These are phyloP conservation scores for Melanchra persicariae DNA, from an alignment of 2,888 invertebrate species.

Conservation along the genomic window DNA sequence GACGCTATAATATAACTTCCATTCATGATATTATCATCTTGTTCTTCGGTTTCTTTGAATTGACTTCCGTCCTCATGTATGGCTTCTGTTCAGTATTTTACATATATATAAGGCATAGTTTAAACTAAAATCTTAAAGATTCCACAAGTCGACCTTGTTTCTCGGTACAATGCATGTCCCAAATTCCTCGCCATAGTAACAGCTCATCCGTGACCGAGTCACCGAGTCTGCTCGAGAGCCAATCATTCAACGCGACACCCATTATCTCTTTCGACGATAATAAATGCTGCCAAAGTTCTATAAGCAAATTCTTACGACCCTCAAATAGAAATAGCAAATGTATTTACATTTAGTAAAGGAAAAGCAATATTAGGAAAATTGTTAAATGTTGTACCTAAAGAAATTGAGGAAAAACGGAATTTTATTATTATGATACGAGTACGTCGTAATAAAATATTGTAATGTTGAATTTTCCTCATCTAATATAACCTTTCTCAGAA, in stretches of 20 bases:
- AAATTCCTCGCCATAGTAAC: conserved; percentile 56
- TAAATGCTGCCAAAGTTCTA: conserved; percentile 20
- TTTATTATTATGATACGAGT: conserved; percentile 28
- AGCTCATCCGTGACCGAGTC: conserved; percentile 53
- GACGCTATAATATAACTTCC: neutral
- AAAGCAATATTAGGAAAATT: conserved; percentile 31
- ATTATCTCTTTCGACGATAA: conserved; percentile 40
- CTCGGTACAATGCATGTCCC: conserved; percentile 55
- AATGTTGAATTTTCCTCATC: conserved; percentile 26
- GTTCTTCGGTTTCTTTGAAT: neutral
- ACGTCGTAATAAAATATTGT: conserved; percentile 18
- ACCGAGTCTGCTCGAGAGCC: conserved; percentile 48
- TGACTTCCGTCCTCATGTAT: neutral
- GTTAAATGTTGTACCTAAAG: neutral
- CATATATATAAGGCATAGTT: neutral
- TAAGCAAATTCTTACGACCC: conserved; percentile 11
- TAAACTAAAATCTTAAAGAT: conserved; percentile 8
- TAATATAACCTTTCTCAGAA: conserved; percentile 22
- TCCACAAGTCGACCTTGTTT: conserved; percentile 30
- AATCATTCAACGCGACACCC: conserved; percentile 55
- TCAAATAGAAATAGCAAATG: conserved; percentile 2
- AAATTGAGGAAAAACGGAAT: conserved; percentile 24
- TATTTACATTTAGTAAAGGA: conserved; percentile 28
- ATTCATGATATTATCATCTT: conserved; percentile 19
- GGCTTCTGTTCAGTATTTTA: neutral